Evolutionary conservation across 2,113 vertebrate species (phyloP).

Genomic region (Struthidea cinerea): DNA sequence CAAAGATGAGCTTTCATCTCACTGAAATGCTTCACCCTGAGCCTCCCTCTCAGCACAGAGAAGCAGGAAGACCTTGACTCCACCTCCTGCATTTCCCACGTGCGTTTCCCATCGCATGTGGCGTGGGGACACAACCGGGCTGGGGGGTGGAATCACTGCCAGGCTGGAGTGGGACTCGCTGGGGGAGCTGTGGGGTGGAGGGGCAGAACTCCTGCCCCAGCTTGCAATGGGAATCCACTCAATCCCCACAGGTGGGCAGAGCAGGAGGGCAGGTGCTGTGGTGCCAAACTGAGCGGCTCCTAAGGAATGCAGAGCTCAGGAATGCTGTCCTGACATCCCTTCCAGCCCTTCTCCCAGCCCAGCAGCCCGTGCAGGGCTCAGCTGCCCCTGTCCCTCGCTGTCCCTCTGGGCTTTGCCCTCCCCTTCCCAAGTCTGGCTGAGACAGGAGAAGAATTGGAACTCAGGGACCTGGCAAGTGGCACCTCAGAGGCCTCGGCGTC

Average conservation of each 20-base stretch:
- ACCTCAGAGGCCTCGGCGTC: not conserved
- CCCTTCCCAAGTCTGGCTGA: not conserved
- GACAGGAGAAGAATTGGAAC: not conserved
- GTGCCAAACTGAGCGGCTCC: not conserved
- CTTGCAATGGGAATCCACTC: not conserved
- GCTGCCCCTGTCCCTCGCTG: not conserved
- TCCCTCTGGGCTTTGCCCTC: not conserved
- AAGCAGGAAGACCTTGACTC: too few relatives aligned
- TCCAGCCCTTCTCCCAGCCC: not conserved
- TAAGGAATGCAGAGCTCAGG: not conserved
- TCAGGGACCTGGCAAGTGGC: not conserved
- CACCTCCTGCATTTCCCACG: not conserved
- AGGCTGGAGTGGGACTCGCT: not conserved
- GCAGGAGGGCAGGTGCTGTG: not conserved
- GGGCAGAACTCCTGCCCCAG: not conserved
- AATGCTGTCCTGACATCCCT: not conserved
- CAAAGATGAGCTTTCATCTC: not conserved
- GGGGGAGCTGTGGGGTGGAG: not conserved
- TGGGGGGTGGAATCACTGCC: not conserved
- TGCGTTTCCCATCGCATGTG: not conserved
- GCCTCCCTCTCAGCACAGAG: not conserved
- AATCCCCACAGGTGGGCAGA: not conserved
- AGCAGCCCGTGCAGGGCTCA: not conserved
- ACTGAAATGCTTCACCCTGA: not conserved
- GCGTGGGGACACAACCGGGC: not conserved